Conservation (phyloP, 1,140 invertebrate species). For the Diprion similis region DNA sequence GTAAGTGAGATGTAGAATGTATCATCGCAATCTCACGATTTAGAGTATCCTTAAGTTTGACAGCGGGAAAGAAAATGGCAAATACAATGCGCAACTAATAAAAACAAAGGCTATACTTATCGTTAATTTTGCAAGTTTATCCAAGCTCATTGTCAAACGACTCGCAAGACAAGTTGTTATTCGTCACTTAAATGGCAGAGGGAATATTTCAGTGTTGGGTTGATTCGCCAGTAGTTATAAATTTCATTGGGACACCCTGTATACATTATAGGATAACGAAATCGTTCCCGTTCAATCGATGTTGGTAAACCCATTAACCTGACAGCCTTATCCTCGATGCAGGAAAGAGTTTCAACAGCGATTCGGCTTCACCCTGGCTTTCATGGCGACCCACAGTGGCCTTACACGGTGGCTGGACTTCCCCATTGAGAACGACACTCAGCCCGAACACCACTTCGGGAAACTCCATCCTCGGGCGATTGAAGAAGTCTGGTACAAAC, state of each 20-base stretch:
- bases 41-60: too few species aligned
- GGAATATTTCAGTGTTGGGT: not conserved
- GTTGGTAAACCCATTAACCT: not conserved
- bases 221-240: not conserved
- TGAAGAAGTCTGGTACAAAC: conserved; percentile 92
- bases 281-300: not conserved
- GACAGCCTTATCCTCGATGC: conserved; percentile 33
- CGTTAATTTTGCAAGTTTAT: too few species aligned
- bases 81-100: too few species aligned
- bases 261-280: not conserved
- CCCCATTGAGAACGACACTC: conserved; percentile 48
- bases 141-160: too few species aligned
- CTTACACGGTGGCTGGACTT: conserved; percentile 88
- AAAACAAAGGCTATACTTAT: too few species aligned
- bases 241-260: not conserved
- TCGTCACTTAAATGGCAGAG: not conserved
- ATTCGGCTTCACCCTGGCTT: conserved; percentile 84
- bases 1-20: too few species aligned
- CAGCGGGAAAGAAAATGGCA: too few species aligned
- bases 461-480: conserved; percentile 69
- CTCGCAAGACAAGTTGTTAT: too few species aligned
- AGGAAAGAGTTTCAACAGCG: conserved; percentile 82
- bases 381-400: conserved; percentile 89
- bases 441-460: conserved; percentile 51
- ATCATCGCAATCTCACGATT: too few species aligned